phyloP scores from a whole-genome alignment of 2,113 vertebrate genomes.

The Cyanoramphus novaezelandiae region DNA sequence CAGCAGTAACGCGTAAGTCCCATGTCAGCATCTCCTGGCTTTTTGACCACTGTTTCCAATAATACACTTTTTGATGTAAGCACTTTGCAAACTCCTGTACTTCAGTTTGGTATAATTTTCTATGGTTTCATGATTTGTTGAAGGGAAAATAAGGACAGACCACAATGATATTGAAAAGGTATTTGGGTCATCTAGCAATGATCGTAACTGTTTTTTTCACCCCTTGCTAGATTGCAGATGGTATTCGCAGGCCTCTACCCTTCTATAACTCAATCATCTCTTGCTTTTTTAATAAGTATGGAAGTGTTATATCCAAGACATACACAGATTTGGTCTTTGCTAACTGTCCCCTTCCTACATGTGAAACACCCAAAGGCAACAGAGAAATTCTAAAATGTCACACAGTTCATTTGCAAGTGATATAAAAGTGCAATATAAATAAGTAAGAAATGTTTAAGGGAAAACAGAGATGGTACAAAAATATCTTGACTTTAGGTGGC shows the following conservation, averaged over 20 bases:
- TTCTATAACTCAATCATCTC: neutral
- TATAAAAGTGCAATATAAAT: neutral
- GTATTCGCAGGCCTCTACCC: neutral
- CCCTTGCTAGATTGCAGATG: neutral
- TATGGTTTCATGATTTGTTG: neutral
- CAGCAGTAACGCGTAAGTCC: neutral
- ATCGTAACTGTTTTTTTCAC: neutral
- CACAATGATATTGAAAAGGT: neutral
- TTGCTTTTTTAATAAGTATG: neutral
- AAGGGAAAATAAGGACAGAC: neutral
- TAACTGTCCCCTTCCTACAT: neutral
- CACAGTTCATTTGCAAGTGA: neutral
- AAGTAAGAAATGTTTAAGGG: neutral
- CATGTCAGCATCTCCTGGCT: neutral
- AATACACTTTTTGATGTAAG: neutral
- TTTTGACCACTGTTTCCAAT: neutral
- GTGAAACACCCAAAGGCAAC: neutral
- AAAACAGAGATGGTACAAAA: neutral
- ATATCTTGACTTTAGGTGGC: neutral
- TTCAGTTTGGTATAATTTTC: rapidly evolving
- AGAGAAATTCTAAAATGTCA: neutral
- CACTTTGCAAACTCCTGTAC: neutral
- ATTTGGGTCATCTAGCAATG: neutral
- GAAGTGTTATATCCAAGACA: neutral
- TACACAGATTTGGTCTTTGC: neutral